Conservation (phyloP, 2,113 vertebrate genomes). For the Lamprologus ornatipinnis region DNA sequence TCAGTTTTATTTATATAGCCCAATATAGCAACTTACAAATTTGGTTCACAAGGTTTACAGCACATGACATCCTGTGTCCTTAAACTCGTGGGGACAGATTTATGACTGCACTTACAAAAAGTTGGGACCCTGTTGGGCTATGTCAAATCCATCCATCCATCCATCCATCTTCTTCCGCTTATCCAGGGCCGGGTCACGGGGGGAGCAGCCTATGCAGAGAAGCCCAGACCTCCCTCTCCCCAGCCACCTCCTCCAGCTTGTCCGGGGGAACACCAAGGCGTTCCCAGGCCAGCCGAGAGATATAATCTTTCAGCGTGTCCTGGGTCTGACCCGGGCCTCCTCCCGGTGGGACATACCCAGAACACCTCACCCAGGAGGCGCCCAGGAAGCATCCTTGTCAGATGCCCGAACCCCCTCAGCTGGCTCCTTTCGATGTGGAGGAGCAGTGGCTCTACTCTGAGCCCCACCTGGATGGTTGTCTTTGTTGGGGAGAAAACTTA, state of each 20-base stretch:
- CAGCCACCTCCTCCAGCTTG: neutral
- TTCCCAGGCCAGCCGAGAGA: neutral
- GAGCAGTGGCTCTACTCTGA: too few relatives aligned
- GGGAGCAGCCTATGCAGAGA: neutral
- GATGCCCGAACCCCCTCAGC: neutral
- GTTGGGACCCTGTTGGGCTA: neutral
- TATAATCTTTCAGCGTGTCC: neutral
- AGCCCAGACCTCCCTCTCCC: neutral
- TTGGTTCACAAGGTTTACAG: neutral
- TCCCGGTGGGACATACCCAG: neutral
- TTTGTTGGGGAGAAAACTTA: too few relatives aligned
- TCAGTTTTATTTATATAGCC: neutral
- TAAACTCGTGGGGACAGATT: neutral
- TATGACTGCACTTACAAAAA: neutral
- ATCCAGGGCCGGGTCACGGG: neutral
- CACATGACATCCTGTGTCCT: neutral
- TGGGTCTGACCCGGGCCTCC: neutral
- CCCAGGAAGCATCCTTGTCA: neutral
- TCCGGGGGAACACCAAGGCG: neutral
- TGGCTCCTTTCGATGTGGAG: too few relatives aligned
- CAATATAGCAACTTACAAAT: neutral
- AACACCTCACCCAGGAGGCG: neutral
- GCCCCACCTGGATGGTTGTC: too few relatives aligned
- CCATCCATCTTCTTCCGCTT: neutral
- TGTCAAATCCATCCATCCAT: neutral